Evolutionary conservation across 2,888 invertebrate species (phyloP).

Genomic region (Saturnia pavonia): DNA sequence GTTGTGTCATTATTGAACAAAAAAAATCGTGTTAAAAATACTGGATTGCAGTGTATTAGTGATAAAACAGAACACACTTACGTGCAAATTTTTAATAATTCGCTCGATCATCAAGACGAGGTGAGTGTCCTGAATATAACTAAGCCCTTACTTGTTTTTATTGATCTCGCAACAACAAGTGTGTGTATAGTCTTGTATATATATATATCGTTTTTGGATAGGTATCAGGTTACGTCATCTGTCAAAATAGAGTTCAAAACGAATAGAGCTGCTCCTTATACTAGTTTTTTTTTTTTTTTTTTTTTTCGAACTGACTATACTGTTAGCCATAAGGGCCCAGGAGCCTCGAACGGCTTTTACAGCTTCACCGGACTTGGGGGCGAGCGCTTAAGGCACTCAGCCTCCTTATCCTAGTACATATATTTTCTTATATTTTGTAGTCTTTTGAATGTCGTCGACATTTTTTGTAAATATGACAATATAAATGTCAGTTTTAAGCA

Average conservation of each 20-base stretch:
- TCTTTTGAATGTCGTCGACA: too few relatives aligned
- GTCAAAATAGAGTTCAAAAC: not conserved
- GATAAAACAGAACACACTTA: not conserved
- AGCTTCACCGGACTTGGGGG: too few relatives aligned
- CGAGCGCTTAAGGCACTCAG: too few relatives aligned
- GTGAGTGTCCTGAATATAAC: conserved; percentile 15
- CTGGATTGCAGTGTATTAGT: conserved; percentile 13
- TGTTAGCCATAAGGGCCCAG: too few relatives aligned
- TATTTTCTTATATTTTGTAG: too few relatives aligned
- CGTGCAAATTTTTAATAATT: conserved; percentile 2
- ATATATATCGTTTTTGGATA: not conserved
- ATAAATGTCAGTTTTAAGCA: too few relatives aligned
- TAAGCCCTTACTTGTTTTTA: conserved; percentile 12
- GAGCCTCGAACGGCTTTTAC: too few relatives aligned
- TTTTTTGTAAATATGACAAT: too few relatives aligned
- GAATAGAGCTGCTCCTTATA: not conserved
- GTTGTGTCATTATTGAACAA: conserved; percentile 3
- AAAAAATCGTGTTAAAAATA: not conserved
- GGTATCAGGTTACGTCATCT: not conserved
- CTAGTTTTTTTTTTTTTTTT: too few relatives aligned
- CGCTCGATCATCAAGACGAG: conserved; percentile 7
- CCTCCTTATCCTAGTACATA: too few relatives aligned
- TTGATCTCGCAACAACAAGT: conserved; percentile 7
- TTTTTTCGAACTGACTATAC: too few relatives aligned
- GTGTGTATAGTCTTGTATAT: conserved; percentile 2